These are phyloP conservation scores for Cryptocephalus primarius DNA, from an alignment of 2,888 invertebrate species.

Conservation along the genomic window DNA sequence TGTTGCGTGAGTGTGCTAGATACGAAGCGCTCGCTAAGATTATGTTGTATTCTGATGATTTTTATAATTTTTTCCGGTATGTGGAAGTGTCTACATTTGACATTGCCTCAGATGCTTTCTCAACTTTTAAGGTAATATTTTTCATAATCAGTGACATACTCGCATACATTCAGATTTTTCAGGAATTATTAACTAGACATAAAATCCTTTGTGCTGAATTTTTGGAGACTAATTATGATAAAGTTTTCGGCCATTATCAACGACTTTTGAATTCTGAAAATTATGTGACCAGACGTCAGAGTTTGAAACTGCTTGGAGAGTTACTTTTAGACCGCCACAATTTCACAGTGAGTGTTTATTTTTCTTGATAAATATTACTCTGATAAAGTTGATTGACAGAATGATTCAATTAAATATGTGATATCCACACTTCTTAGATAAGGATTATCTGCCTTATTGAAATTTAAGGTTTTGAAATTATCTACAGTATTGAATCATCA, in stretches of 20 bases:
- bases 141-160: neutral
- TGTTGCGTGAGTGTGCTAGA: conserved; percentile 96
- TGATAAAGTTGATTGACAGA: too few relatives aligned
- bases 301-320: conserved; percentile 94
- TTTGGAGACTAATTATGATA: conserved; percentile 97
- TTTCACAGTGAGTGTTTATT: conserved; percentile 66
- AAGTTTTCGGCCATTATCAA: conserved; percentile 96
- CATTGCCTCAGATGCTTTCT: conserved; percentile 99
- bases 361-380: neutral
- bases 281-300: conserved; percentile 98
- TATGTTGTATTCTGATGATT: conserved; percentile 94
- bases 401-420: too few relatives aligned
- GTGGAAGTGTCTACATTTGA: conserved; percentile 99
- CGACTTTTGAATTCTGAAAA: conserved; percentile 96
- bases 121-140: conserved; percentile 87
- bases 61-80: conserved; percentile 99
- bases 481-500: too few relatives aligned
- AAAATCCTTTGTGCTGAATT: conserved; percentile 96
- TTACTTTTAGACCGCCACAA: conserved; percentile 96
- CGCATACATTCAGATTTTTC: conserved; percentile 24
- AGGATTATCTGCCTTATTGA: too few relatives aligned
- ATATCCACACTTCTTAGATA: too few relatives aligned
- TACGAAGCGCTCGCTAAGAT: conserved; percentile 98
- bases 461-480: too few relatives aligned
- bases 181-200: conserved; percentile 89